Evolutionary conservation across 2,797 vertebrate species (phyloP).

Genomic region (Sebastes miniatus): DNA sequence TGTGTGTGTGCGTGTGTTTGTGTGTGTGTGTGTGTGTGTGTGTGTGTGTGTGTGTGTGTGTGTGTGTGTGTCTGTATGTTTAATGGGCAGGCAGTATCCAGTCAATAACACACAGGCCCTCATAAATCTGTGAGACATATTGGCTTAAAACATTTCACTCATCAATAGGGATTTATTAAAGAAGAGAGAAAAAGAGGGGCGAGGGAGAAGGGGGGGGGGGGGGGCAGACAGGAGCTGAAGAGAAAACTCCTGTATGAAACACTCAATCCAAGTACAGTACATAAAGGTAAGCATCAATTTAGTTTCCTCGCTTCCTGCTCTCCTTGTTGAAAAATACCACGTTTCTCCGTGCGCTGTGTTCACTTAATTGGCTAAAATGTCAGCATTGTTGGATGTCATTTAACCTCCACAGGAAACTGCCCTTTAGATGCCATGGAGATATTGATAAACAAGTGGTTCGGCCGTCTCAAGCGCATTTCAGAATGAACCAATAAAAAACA

Average conservation of each 20-base stretch:
- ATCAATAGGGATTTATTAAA: slow-evolving; percentile 77
- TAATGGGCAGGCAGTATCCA: slow-evolving; percentile 70
- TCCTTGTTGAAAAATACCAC: slow-evolving; percentile 1
- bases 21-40: not conserved
- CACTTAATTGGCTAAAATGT: slow-evolving; percentile 52
- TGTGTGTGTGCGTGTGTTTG: not conserved
- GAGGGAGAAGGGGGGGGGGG: not conserved
- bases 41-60: not conserved
- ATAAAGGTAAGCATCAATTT: slow-evolving; percentile 12
- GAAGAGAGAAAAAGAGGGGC: slow-evolving; percentile 37
- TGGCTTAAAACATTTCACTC: slow-evolving; percentile 78
- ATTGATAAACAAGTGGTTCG: slow-evolving; percentile 32
- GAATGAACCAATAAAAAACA: slow-evolving; percentile 32
- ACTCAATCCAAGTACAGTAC: not conserved
- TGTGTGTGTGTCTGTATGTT: slow-evolving; percentile 31
- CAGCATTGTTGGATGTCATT: slow-evolving; percentile 43
- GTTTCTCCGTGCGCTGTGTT: not conserved
- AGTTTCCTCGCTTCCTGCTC: not conserved
- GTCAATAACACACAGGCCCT: slow-evolving; percentile 61
- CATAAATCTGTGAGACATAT: slow-evolving; percentile 76
- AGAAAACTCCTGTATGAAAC: slow-evolving; percentile 12
- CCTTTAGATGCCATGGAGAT: slow-evolving; percentile 34
- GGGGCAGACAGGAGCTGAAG: not conserved
- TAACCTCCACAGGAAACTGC: slow-evolving; percentile 44
- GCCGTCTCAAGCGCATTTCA: slow-evolving; percentile 12